A percentile compares a stretch with the other conserved stretches of the same genome.
phyloP scores from a whole-genome alignment of 2,797 vertebrate genomes.

The Scarus forsteni region DNA sequence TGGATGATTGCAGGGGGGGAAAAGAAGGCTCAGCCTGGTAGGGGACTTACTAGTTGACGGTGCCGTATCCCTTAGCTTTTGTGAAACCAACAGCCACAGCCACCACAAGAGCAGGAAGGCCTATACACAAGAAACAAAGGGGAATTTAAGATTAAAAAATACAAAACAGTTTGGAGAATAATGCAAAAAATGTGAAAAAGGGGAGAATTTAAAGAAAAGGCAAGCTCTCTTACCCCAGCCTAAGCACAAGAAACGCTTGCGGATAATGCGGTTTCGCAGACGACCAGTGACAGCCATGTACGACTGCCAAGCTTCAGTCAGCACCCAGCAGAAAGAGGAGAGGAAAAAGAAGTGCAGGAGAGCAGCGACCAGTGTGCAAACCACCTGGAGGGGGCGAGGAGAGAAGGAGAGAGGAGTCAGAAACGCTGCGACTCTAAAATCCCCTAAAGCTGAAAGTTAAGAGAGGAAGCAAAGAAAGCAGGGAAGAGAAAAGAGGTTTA shows the following conservation, averaged over 20 bases:
- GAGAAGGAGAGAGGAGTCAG: slow-evolving; percentile 55
- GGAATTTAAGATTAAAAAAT: slow-evolving; percentile 22
- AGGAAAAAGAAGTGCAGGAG: slow-evolving; percentile 99
- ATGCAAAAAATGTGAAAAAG: slow-evolving; percentile 3
- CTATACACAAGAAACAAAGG: slow-evolving; percentile 68
- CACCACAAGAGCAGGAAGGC: slow-evolving; percentile 95
- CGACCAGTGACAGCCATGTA: slow-evolving; percentile 99
- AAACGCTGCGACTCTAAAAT: slow-evolving; percentile 11
- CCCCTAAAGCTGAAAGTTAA: slow-evolving; percentile 27
- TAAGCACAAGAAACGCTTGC: slow-evolving; percentile 98
- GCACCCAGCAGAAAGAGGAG: slow-evolving; percentile 99
- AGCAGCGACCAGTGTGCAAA: slow-evolving; percentile 94
- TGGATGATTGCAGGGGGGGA: slow-evolving; percentile 11
- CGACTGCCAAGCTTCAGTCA: slow-evolving; percentile 99
- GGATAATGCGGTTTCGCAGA: slow-evolving; percentile 97
- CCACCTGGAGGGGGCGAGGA: slow-evolving; percentile 83
- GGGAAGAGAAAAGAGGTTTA: slow-evolving; percentile 56
- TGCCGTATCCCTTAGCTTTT: slow-evolving; percentile 97
- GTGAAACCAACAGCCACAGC: slow-evolving; percentile 98
- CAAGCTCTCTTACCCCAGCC: slow-evolving; percentile 93
- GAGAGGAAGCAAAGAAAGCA: slow-evolving; percentile 10
- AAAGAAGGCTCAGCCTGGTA: slow-evolving; percentile 6
- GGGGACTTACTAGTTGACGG: slow-evolving; percentile 94
- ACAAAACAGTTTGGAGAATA: not conserved
- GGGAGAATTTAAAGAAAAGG: not conserved